These are phyloP conservation scores for Hippocampus barbouri DNA, from an alignment of 2,113 vertebrate genomes.

Conservation along the genomic window DNA sequence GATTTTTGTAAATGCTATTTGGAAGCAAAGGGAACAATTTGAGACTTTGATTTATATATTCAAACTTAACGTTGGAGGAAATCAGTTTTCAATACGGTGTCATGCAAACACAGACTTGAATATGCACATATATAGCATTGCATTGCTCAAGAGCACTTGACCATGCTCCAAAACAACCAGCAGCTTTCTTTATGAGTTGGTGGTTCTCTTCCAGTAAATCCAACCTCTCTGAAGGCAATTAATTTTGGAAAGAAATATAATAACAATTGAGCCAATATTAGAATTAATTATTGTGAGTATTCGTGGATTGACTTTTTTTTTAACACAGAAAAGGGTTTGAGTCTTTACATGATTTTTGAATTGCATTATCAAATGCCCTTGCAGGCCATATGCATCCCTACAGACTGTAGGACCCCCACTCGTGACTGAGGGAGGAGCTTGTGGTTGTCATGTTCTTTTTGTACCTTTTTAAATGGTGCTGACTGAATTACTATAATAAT, in stretches of 20 bases:
- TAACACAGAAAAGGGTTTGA: no score
- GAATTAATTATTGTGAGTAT: not conserved
- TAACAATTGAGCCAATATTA: not conserved
- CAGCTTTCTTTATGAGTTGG: not conserved
- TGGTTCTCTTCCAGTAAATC: no score
- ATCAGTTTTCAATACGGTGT: not conserved
- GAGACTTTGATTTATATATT: not conserved
- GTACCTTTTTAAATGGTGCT: no score
- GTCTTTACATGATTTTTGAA: not conserved
- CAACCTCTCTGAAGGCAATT: no score
- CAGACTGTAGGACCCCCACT: no score
- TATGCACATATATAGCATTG: not conserved
- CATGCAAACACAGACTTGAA: not conserved
- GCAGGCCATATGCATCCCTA: no score
- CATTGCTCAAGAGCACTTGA: not conserved
- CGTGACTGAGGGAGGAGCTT: no score
- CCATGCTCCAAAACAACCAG: not conserved
- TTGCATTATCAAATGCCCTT: not conserved
- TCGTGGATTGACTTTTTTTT: not conserved
- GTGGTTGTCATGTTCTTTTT: no score
- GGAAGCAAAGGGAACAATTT: not conserved
- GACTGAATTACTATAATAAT: no score
- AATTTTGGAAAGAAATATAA: not conserved
- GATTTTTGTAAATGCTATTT: slow-evolving; percentile 9
- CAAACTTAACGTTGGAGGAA: not conserved